phyloP scores from a whole-genome alignment of 2,797 vertebrate genomes.

The Protonibea diacanthus region DNA sequence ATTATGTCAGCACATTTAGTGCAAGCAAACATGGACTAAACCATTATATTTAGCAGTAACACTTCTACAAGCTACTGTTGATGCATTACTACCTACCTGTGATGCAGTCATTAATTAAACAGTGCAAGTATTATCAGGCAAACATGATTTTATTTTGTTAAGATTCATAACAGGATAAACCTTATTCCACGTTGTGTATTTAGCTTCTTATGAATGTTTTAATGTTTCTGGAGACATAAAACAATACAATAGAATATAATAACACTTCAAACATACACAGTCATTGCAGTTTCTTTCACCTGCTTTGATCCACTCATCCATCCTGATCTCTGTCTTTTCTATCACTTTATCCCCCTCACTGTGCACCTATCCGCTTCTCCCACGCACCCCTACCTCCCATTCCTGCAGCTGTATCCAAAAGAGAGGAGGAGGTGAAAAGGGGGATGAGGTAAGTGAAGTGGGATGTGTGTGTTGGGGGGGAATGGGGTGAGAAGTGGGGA shows the following conservation, averaged over 20 bases:
- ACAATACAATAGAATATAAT: background rate
- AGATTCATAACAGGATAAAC: background rate
- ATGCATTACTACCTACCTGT: background rate
- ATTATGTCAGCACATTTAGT: background rate
- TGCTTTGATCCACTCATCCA: slow-evolving; percentile 15
- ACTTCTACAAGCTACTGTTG: background rate
- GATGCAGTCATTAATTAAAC: background rate
- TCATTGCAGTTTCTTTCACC: background rate
- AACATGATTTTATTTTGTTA: background rate
- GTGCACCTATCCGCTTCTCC: slow-evolving; percentile 17
- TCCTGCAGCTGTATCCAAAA: slow-evolving; percentile 76
- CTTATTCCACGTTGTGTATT: background rate
- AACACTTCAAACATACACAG: background rate
- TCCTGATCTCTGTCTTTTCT: slow-evolving; percentile 23
- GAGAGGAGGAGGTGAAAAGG: slow-evolving; percentile 47
- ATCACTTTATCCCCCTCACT: slow-evolving; percentile 7
- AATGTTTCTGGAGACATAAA: background rate
- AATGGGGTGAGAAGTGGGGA: slow-evolving; percentile 18
- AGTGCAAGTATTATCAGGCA: background rate
- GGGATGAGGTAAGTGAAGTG: slow-evolving; percentile 60
- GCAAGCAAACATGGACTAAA: too few species aligned
- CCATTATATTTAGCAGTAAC: background rate
- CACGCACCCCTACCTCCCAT: background rate
- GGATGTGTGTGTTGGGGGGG: slow-evolving; percentile 5
- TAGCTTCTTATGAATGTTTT: background rate